Conservation (phyloP, 2,888 invertebrate genomes). For the Miltochrista miniata region DNA sequence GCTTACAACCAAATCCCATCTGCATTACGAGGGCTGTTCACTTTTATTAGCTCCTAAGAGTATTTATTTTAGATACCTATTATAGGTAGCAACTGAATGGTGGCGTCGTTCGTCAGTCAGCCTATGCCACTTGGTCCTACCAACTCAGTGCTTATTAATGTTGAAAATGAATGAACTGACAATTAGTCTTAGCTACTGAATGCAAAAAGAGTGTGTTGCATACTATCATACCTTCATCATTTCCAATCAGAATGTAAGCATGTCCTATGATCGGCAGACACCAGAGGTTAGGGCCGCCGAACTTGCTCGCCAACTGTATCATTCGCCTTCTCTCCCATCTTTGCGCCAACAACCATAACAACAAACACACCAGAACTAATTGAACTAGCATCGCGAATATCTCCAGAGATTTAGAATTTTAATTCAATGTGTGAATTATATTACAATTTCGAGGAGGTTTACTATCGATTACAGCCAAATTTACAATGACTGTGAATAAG, state of each 20-base stretch:
- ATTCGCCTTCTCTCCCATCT: slow-evolving; percentile 32
- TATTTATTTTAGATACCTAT: too few species aligned
- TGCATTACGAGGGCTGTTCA: too few species aligned
- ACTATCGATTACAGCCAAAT: not conserved
- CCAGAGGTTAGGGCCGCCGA: slow-evolving; percentile 11
- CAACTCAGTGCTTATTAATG: too few species aligned
- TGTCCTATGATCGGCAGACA: slow-evolving; percentile 37
- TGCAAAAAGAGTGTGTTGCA: not conserved
- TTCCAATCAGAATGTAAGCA: slow-evolving; percentile 35
- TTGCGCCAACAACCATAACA: slow-evolving; percentile 14
- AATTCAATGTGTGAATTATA: too few species aligned
- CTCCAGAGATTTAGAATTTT: not conserved
- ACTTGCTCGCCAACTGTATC: slow-evolving; percentile 23
- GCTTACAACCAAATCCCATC: too few species aligned
- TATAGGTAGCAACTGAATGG: too few species aligned
- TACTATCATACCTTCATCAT: slow-evolving; percentile 31
- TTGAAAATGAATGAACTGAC: too few species aligned
- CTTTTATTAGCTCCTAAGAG: too few species aligned
- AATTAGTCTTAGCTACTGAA: too few species aligned
- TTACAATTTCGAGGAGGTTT: not conserved
- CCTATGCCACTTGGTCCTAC: too few species aligned
- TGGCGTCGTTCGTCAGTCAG: too few species aligned
- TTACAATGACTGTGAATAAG: not conserved
- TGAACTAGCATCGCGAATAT: not conserved
- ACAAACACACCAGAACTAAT: slow-evolving; percentile 13